Conservation (phyloP, 2,888 invertebrate genomes). For the Drosophila pegasa region DNA sequence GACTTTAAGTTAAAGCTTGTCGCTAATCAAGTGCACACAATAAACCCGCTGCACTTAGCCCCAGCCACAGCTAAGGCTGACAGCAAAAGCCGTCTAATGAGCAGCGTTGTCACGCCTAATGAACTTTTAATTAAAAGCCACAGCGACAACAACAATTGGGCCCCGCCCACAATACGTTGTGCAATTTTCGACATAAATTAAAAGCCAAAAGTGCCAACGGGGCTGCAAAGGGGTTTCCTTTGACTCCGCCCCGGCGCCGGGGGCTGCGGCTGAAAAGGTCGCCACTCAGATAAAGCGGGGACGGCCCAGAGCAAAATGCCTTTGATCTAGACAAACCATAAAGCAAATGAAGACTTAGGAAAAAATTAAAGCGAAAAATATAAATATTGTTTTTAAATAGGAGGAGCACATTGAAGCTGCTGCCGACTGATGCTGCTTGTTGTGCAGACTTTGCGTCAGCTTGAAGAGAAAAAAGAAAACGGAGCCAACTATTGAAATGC, state of each 20-base stretch:
- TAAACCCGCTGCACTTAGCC: slow-evolving; percentile 39
- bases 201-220: slow-evolving; percentile 39
- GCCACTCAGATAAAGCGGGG: slow-evolving; percentile 48
- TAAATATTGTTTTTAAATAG: slow-evolving; percentile 2
- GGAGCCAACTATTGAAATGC: slow-evolving; percentile 51
- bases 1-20: slow-evolving; percentile 51
- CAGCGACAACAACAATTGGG: slow-evolving; percentile 45
- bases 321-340: slow-evolving; percentile 70
- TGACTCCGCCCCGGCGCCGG: neutral
- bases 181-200: slow-evolving; percentile 68
- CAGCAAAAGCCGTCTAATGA: slow-evolving; percentile 64
- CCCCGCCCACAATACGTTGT: slow-evolving; percentile 59
- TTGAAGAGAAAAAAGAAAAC: neutral
- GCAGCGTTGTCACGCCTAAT: slow-evolving; percentile 71
- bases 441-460: slow-evolving; percentile 7
- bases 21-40: slow-evolving; percentile 71
- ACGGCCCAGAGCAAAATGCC: slow-evolving; percentile 23
- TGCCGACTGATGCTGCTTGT: neutral
- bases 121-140: slow-evolving; percentile 78
- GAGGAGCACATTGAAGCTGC: slow-evolving; percentile 8
- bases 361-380: slow-evolving; percentile 3
- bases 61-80: neutral
- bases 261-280: slow-evolving; percentile 26
- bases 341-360: slow-evolving; percentile 31
- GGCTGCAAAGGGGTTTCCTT: slow-evolving; percentile 6